These are phyloP conservation scores for Drosophila kikkawai DNA, from an alignment of 1,140 invertebrate species.

Conservation along the genomic window DNA sequence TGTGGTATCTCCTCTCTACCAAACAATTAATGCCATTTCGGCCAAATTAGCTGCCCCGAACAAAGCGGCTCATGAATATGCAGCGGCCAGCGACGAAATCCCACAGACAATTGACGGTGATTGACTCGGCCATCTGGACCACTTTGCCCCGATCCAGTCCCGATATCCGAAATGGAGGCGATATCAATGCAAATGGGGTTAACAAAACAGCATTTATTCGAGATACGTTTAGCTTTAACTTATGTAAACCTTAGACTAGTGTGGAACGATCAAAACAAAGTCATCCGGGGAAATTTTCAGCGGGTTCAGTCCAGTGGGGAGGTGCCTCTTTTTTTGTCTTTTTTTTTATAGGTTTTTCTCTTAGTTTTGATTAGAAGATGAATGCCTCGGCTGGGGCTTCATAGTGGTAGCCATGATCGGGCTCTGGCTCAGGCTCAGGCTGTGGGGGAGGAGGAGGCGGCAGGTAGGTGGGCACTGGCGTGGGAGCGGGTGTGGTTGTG, in stretches of 20 bases:
- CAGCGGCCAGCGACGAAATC: slow-evolving; percentile 48
- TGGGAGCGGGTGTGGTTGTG: slow-evolving; percentile 23
- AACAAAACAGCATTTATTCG: slow-evolving; percentile 71
- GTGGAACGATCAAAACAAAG: slow-evolving; percentile 39
- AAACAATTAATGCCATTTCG: slow-evolving; percentile 62
- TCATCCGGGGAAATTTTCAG: slow-evolving; percentile 33
- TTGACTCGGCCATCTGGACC: slow-evolving; percentile 51
- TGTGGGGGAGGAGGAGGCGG: slow-evolving; percentile 28
- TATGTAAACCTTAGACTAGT: slow-evolving; percentile 55
- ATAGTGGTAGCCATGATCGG: slow-evolving; percentile 72
- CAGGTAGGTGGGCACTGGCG: slow-evolving; percentile 34
- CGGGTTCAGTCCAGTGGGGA: slow-evolving; percentile 23
- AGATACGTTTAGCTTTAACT: slow-evolving; percentile 47
- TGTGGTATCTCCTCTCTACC: slow-evolving; percentile 43
- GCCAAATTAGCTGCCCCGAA: slow-evolving; percentile 50
- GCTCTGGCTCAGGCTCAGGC: slow-evolving; percentile 30
- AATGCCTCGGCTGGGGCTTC: slow-evolving; percentile 66
- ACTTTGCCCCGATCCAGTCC: slow-evolving; percentile 17
- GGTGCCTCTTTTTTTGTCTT: background rate
- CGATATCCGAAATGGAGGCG: slow-evolving; percentile 9
- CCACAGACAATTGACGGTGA: slow-evolving; percentile 70
- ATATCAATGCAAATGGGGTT: slow-evolving; percentile 45
- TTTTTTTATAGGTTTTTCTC: slow-evolving; percentile 1
- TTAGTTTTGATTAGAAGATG: slow-evolving; percentile 40
- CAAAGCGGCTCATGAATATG: slow-evolving; percentile 69